Conservation (phyloP, 2,888 invertebrate species). For the Blera fallax region DNA sequence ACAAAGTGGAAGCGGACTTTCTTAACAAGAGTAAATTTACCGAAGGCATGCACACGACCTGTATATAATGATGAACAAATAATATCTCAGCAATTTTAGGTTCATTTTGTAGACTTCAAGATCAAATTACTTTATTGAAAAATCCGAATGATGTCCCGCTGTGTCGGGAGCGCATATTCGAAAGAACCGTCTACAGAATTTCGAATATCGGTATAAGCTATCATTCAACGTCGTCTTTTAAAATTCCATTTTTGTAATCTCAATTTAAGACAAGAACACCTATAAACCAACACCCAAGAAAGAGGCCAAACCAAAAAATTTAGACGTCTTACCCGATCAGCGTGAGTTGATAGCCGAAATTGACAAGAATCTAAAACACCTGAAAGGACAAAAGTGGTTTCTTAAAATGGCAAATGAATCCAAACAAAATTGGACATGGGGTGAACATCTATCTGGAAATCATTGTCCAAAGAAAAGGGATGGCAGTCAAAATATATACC, state of each 20-base stretch:
- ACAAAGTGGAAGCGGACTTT: neutral
- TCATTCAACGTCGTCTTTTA: neutral
- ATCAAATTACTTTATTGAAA: neutral
- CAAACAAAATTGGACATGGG: neutral
- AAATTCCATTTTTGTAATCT: neutral
- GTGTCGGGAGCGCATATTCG: neutral
- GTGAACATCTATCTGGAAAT: neutral
- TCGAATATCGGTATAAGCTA: slow-evolving; percentile 13
- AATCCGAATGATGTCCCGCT: neutral
- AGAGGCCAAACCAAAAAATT: neutral
- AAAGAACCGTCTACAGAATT: slow-evolving; percentile 4
- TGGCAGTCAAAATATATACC: neutral
- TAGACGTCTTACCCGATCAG: neutral
- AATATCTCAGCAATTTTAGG: neutral
- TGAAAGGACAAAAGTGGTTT: slow-evolving; percentile 8
- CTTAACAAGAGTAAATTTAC: neutral
- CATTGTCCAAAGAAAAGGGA: neutral
- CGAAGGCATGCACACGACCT: neutral
- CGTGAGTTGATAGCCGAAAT: slow-evolving; percentile 21
- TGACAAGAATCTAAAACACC: slow-evolving; percentile 19
- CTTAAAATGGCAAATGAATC: neutral
- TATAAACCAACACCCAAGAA: neutral
- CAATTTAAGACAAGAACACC: slow-evolving; percentile 2
- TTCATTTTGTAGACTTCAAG: slow-evolving; percentile 9
- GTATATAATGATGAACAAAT: neutral